A percentile compares a stretch with the other conserved stretches of the same genome.
These are phyloP conservation scores for Montipora sp. DNA, from an alignment of 64 coral and sea anemone species.

Conservation along the genomic window DNA sequence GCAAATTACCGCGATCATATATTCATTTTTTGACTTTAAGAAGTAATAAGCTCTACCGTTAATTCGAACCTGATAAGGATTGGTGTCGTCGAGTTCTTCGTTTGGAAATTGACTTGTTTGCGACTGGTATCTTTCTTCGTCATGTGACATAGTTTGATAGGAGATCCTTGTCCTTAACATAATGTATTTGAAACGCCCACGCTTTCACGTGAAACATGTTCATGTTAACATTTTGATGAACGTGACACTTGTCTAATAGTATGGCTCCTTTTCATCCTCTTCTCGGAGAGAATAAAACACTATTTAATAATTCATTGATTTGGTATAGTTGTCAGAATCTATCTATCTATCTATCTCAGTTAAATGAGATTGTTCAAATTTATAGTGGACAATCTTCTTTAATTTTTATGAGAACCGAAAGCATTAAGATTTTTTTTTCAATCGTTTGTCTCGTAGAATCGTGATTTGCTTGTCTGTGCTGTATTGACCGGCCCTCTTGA, in stretches of 20 bases:
- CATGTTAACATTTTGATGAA: not conserved
- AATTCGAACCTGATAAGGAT: not conserved
- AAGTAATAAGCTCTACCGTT: not conserved
- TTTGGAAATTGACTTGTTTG: too few species aligned
- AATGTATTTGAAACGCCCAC: slow-evolving; percentile 1
- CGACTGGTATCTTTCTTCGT: too few species aligned
- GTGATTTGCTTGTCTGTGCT: not conserved
- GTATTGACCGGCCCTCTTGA: not conserved
- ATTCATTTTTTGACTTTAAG: not conserved
- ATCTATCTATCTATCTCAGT: too few species aligned
- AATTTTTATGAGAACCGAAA: not conserved
- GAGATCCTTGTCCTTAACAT: not conserved
- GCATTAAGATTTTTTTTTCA: too few species aligned
- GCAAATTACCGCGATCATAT: not conserved
- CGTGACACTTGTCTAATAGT: not conserved
- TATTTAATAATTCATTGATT: too few species aligned
- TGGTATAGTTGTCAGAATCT: too few species aligned
- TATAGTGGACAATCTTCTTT: not conserved
- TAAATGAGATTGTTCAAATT: not conserved
- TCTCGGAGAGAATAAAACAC: too few species aligned
- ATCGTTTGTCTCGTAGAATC: too few species aligned
- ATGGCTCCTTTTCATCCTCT: not conserved
- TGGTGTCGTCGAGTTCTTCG: not conserved
- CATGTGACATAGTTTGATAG: not conserved
- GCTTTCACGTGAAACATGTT: not conserved